Percentiles rank a stretch among this genome's conserved stretches.
Conservation (phyloP, 2,113 vertebrate species). For the Lonchura striata region DNA sequence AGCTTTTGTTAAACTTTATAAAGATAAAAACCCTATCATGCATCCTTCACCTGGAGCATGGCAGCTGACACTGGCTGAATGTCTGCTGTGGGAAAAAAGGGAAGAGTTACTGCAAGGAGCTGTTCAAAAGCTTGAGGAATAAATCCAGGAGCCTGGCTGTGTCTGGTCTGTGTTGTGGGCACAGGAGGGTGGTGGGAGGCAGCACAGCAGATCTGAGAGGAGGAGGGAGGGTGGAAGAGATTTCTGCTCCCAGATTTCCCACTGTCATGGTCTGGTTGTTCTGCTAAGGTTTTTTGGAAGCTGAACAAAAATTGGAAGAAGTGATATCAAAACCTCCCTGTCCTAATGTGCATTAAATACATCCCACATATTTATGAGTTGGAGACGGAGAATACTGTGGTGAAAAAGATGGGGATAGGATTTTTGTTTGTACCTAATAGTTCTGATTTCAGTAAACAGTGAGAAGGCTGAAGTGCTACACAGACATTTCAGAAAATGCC, state of each 20-base stretch:
- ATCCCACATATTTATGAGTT: not conserved
- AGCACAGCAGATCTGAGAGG: not conserved
- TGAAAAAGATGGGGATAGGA: not conserved
- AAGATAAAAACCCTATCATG: not conserved
- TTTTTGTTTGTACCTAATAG: not conserved
- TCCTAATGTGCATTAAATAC: not conserved
- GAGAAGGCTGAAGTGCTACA: not conserved
- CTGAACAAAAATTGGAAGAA: not conserved
- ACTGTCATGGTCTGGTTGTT: not conserved
- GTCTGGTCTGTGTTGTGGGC: not conserved
- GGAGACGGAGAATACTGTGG: not conserved
- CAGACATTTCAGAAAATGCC: not conserved
- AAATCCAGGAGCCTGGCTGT: not conserved
- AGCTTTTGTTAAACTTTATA: constrained; percentile 14
- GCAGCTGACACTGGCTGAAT: not conserved
- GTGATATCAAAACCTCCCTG: not conserved
- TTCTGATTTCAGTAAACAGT: not conserved
- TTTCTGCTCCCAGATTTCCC: not conserved
- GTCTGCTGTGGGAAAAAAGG: not conserved
- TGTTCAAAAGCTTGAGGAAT: not conserved
- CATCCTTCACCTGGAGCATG: not conserved
- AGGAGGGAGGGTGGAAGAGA: not conserved
- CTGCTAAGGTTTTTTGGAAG: not conserved
- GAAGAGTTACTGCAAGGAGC: not conserved
- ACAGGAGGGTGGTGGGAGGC: not conserved